Evolutionary conservation across 2,797 vertebrate species (phyloP).

Genomic region (Gadopsis marmoratus): DNA sequence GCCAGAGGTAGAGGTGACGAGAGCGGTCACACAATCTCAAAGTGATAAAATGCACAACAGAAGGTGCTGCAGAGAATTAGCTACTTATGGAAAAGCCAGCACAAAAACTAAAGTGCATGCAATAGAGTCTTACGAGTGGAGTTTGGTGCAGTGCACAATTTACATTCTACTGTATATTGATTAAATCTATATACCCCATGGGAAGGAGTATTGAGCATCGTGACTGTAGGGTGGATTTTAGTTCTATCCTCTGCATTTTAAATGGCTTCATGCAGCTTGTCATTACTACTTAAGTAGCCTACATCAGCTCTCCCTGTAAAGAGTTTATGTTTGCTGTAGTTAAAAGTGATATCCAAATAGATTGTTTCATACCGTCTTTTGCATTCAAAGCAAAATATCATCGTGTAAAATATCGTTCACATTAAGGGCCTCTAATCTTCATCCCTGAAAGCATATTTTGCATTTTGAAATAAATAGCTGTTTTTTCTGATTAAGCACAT

Average conservation of each 20-base stretch:
- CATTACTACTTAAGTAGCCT: slow-evolving; percentile 69
- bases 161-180: slow-evolving; percentile 84
- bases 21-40: slow-evolving; percentile 77
- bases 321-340: slow-evolving; percentile 62
- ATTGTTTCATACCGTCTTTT: slow-evolving; percentile 23
- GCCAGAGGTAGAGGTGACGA: slow-evolving; percentile 81
- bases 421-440: slow-evolving; percentile 3
- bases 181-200: slow-evolving; percentile 77
- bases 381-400: slow-evolving; percentile 28
- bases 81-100: slow-evolving; percentile 51
- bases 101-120: slow-evolving; percentile 54
- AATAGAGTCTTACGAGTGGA: slow-evolving; percentile 67
- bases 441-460: slow-evolving; percentile 12
- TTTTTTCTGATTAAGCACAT: slow-evolving; percentile 25
- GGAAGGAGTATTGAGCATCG: slow-evolving; percentile 79
- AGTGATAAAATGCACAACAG: slow-evolving; percentile 75
- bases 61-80: slow-evolving; percentile 69
- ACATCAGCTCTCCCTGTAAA: slow-evolving; percentile 60
- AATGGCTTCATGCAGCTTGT: slow-evolving; percentile 79
- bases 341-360: slow-evolving; percentile 49
- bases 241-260: slow-evolving; percentile 79
- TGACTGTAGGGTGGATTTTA: slow-evolving; percentile 77
- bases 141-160: slow-evolving; percentile 86
- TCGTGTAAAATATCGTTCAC: slow-evolving; percentile 17
- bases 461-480: slow-evolving; percentile 10